Percentiles rank a stretch among this genome's conserved stretches.
These are phyloP conservation scores for Sorex maritimensis DNA, from an alignment of 2,797 vertebrate genomes.

Conservation along the genomic window DNA sequence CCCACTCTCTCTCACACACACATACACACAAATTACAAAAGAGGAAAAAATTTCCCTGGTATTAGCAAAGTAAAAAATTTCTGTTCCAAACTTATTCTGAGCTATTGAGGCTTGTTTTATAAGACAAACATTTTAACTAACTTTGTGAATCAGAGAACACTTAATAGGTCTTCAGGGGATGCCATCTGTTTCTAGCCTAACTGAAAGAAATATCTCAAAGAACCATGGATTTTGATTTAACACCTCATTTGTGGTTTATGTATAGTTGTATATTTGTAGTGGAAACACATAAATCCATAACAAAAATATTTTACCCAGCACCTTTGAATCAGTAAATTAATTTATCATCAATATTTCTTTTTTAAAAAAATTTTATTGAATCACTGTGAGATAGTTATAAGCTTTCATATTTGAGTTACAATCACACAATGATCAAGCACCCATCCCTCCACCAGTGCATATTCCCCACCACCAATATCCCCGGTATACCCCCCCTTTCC, in stretches of 20 bases:
- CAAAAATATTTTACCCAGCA: constrained; percentile 85
- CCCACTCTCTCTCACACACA: background rate
- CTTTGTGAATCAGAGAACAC: constrained; percentile 62
- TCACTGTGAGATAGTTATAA: too few species aligned
- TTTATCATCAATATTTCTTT: constrained; percentile 81
- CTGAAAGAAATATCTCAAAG: constrained; percentile 47
- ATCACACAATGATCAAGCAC: too few species aligned
- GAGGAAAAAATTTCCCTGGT: background rate
- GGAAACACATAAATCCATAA: constrained; percentile 66
- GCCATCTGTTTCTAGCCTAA: background rate
- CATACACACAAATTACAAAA: background rate
- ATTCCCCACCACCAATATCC: too few species aligned
- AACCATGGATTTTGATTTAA: constrained; percentile 74
- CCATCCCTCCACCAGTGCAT: too few species aligned
- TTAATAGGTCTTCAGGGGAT: constrained; percentile 30
- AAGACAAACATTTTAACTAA: constrained; percentile 41
- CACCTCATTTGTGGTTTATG: constrained; percentile 78
- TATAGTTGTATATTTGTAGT: constrained; percentile 82
- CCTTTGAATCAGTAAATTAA: constrained; percentile 80
- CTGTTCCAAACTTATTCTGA: constrained; percentile 42
- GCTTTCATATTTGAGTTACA: too few species aligned
- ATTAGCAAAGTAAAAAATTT: constrained; percentile 35
- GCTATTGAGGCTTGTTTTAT: background rate
- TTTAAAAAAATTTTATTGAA: background rate
- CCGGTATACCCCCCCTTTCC: too few species aligned